phyloP scores from a whole-genome alignment of 2,888 invertebrate species.

The Tolmerus cingulatus region DNA sequence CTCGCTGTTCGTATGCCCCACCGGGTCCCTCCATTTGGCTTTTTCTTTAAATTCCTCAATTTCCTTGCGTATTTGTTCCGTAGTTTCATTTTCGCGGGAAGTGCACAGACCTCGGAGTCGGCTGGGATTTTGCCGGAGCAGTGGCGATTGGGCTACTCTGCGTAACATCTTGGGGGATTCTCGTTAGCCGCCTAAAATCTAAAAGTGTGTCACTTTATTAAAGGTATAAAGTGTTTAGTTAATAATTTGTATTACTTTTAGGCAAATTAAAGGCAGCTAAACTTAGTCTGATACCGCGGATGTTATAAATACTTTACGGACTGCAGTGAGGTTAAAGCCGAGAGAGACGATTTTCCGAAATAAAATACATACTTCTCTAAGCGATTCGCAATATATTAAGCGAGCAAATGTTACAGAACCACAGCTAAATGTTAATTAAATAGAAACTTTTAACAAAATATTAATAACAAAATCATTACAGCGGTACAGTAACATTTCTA shows the following conservation, averaged over 20 bases:
- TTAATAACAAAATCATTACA: background rate
- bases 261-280: background rate
- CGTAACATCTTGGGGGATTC: background rate
- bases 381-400: background rate
- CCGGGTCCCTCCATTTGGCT: slow-evolving; percentile 71
- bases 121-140: background rate
- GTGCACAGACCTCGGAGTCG: background rate
- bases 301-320: background rate
- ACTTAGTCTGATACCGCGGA: background rate
- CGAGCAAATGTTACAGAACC: background rate
- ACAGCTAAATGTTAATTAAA: background rate
- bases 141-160: background rate
- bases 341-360: background rate
- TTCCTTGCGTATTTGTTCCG: slow-evolving; percentile 54
- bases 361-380: background rate
- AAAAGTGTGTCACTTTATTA: background rate
- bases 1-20: slow-evolving; percentile 67
- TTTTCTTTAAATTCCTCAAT: slow-evolving; percentile 62
- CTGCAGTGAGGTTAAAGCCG: background rate
- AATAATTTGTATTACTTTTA: background rate
- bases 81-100: background rate
- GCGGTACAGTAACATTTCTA: background rate
- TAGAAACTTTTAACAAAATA: background rate
- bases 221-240: background rate
- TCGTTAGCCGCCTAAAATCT: background rate